These are phyloP conservation scores for Papilio helenus DNA, from an alignment of 1,140 invertebrate genomes.

Conservation along the genomic window DNA sequence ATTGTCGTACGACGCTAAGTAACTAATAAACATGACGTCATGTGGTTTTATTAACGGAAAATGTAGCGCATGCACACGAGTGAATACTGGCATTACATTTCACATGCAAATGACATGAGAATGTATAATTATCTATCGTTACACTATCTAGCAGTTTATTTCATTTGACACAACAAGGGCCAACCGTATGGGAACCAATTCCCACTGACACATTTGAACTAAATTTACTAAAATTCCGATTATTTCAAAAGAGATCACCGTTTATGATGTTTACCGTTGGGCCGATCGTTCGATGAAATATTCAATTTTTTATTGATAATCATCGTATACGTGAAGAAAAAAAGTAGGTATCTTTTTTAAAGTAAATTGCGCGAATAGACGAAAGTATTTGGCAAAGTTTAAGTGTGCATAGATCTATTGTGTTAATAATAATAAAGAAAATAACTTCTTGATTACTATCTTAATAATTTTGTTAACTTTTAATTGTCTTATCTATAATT, in stretches of 20 bases:
- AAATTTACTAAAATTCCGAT: neutral
- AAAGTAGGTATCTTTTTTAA: too few species aligned
- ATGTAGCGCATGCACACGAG: conserved; percentile 2
- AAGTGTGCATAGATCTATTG: too few species aligned
- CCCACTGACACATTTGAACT: neutral
- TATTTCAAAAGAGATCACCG: too few species aligned
- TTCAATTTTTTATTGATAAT: too few species aligned
- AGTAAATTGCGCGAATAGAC: too few species aligned
- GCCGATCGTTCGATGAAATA: too few species aligned
- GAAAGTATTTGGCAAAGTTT: too few species aligned
- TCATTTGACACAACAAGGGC: neutral
- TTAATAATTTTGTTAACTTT: neutral
- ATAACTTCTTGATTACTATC: too few species aligned
- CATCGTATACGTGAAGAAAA: too few species aligned
- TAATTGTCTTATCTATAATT: neutral
- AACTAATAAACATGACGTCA: conserved; percentile 17
- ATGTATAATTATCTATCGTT: conserved; percentile 3
- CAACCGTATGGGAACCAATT: too few species aligned
- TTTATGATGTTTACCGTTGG: too few species aligned
- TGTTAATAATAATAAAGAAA: too few species aligned
- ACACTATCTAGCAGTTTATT: neutral
- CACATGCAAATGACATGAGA: neutral
- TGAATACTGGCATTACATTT: neutral
- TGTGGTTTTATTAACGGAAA: conserved; percentile 21
- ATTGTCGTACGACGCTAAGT: conserved; percentile 18